A percentile compares a stretch with the other conserved stretches of the same genome.
These are phyloP conservation scores for Teleopsis dalmanni DNA, from an alignment of 1,140 invertebrate genomes.

Conservation along the genomic window DNA sequence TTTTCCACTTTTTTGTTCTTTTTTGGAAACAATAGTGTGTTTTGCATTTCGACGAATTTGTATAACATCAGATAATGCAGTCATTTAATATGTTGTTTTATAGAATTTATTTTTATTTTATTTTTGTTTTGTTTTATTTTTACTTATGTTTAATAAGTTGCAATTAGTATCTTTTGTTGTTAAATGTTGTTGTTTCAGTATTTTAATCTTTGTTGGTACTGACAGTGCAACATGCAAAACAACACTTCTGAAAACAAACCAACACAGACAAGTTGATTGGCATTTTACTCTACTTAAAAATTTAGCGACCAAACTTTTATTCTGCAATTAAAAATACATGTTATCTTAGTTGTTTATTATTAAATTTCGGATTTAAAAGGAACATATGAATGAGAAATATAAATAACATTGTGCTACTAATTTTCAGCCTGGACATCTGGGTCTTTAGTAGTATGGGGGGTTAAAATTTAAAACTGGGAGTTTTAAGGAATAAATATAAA, in stretches of 20 bases:
- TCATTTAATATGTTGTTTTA: slow-evolving; percentile 4
- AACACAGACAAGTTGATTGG: slow-evolving; percentile 15
- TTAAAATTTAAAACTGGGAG: no score
- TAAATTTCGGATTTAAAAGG: no score
- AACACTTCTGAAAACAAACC: slow-evolving; percentile 19
- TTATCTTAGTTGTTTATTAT: no score
- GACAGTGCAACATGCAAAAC: slow-evolving; percentile 15
- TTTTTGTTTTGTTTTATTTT: slow-evolving; percentile 9
- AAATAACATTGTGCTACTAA: no score
- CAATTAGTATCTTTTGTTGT: slow-evolving; percentile 13
- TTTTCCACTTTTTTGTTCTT: neutral
- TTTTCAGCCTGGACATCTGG: no score
- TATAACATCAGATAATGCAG: slow-evolving; percentile 1
- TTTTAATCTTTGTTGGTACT: slow-evolving; percentile 4
- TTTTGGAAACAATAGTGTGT: neutral
- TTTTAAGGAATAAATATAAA: no score
- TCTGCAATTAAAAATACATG: no score
- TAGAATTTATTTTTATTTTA: neutral
- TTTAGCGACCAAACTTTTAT: no score
- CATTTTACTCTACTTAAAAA: slow-evolving; percentile 14
- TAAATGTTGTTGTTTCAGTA: slow-evolving; percentile 1
- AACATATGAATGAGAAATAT: no score
- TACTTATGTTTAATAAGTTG: slow-evolving; percentile 12
- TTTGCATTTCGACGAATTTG: slow-evolving; percentile 5
- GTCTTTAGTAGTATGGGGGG: no score